phyloP scores from a whole-genome alignment of 2,113 vertebrate genomes.

The Phrynosoma blainvillii region DNA sequence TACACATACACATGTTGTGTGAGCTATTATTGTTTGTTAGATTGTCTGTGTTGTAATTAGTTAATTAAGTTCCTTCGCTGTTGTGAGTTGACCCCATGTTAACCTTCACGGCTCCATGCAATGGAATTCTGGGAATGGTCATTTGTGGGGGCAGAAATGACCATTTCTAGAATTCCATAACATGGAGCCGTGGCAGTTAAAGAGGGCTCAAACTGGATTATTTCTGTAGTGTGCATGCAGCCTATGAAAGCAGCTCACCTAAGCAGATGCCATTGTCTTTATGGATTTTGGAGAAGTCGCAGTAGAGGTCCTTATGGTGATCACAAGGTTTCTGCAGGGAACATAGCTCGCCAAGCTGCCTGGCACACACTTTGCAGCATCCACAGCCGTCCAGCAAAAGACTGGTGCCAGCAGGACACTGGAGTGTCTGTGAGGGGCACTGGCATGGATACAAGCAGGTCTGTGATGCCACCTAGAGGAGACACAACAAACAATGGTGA shows the following conservation, averaged over 20 bases:
- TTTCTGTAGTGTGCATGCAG: too few species aligned
- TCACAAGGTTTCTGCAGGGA: conserved; percentile 78
- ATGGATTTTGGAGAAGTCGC: conserved; percentile 72
- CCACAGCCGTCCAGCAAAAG: conserved; percentile 80
- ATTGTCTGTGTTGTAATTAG: too few species aligned
- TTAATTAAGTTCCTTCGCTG: too few species aligned
- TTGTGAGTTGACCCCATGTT: too few species aligned
- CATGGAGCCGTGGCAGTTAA: too few species aligned
- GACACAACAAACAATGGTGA: conserved; percentile 41
- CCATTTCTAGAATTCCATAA: too few species aligned
- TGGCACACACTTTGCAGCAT: conserved; percentile 83
- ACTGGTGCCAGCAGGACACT: conserved; percentile 77
- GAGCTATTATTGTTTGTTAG: too few species aligned
- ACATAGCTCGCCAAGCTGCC: conserved; percentile 79
- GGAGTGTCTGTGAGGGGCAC: conserved; percentile 70
- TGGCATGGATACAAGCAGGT: conserved; percentile 74
- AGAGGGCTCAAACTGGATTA: too few species aligned
- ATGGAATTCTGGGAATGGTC: too few species aligned
- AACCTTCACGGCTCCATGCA: too few species aligned
- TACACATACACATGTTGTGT: too few species aligned
- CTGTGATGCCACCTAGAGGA: conserved; percentile 68
- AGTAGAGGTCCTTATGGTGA: conserved; percentile 82
- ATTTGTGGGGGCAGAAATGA: too few species aligned
- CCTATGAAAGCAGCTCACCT: conserved; percentile 64
- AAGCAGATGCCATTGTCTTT: conserved; percentile 77